A percentile compares a stretch with the other conserved stretches of the same genome.
phyloP scores from a whole-genome alignment of 2,888 invertebrate genomes.

The Acanthococcus lagerstroemiae region DNA sequence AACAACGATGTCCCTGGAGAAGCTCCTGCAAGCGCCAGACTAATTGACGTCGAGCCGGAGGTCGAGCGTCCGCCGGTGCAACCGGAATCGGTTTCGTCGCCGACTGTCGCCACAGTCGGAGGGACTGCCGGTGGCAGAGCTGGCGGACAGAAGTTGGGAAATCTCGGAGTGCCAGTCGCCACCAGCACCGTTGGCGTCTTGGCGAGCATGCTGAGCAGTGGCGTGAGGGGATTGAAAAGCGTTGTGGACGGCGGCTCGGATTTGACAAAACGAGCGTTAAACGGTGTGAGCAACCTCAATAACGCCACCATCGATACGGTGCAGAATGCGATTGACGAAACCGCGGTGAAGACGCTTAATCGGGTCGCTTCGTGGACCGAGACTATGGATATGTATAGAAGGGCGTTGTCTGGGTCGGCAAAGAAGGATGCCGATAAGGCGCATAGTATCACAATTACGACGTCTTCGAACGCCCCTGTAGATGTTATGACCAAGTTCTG shows the following conservation, averaged over 20 bases:
- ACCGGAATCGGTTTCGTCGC: background rate
- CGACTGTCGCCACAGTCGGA: too few species aligned
- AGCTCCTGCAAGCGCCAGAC: too few species aligned
- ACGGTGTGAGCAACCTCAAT: background rate
- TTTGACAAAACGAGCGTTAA: background rate
- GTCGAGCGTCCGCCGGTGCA: too few species aligned
- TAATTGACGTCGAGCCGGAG: too few species aligned
- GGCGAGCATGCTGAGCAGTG: background rate
- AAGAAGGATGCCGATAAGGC: background rate
- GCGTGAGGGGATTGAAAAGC: background rate
- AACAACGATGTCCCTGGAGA: too few species aligned
- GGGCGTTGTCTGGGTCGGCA: slow-evolving; percentile 4
- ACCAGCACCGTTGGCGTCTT: background rate
- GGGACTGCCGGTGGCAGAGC: too few species aligned
- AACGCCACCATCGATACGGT: background rate
- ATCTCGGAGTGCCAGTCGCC: background rate
- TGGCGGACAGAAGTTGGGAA: too few species aligned
- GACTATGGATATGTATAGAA: background rate
- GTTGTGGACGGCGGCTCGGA: slow-evolving; percentile 1
- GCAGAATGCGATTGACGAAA: background rate
- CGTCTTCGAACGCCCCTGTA: slow-evolving; percentile 6
- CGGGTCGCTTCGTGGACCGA: background rate
- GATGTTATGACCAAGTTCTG: background rate
- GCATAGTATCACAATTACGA: slow-evolving; percentile 14
- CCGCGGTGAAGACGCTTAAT: background rate